Evolutionary conservation across 2,888 invertebrate species (phyloP).

Genomic region (Deladenus siricidicola): DNA sequence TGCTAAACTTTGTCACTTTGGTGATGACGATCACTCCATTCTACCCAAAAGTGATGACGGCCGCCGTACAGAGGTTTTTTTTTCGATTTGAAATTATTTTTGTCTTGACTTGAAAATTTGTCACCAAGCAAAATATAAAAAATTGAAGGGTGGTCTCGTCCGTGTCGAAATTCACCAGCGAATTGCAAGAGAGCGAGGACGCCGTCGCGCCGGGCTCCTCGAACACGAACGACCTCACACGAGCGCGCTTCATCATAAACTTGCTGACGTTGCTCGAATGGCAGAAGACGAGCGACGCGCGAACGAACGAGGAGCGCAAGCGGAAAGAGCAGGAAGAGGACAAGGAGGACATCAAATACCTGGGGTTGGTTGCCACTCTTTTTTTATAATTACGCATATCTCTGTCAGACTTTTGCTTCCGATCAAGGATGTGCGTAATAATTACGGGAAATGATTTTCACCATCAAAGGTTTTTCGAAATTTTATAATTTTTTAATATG

Average conservation of each 20-base stretch:
- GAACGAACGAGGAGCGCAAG: too few relatives aligned
- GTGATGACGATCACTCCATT: neutral
- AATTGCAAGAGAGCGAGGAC: neutral
- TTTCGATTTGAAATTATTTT: too few relatives aligned
- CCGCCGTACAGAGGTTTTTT: neutral
- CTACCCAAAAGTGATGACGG: neutral
- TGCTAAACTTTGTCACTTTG: neutral
- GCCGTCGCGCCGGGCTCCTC: neutral
- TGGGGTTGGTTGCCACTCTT: slow-evolving; percentile 7
- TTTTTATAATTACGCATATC: neutral
- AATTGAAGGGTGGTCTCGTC: neutral
- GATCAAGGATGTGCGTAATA: neutral
- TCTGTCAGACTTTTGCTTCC: neutral
- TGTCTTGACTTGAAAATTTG: too few relatives aligned
- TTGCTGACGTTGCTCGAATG: slow-evolving; percentile 13
- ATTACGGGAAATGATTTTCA: neutral
- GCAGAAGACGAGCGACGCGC: slow-evolving; percentile 6
- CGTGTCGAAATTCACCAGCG: neutral
- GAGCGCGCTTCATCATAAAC: slow-evolving; percentile 9
- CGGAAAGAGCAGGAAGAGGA: too few relatives aligned
- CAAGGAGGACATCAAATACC: slow-evolving; percentile 3
- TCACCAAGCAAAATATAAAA: neutral
- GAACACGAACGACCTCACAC: too few relatives aligned
- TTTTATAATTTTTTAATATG: too few relatives aligned
- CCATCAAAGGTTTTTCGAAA: too few relatives aligned